phyloP scores from a whole-genome alignment of 2,888 invertebrate species.

The Orchestes rusci region DNA sequence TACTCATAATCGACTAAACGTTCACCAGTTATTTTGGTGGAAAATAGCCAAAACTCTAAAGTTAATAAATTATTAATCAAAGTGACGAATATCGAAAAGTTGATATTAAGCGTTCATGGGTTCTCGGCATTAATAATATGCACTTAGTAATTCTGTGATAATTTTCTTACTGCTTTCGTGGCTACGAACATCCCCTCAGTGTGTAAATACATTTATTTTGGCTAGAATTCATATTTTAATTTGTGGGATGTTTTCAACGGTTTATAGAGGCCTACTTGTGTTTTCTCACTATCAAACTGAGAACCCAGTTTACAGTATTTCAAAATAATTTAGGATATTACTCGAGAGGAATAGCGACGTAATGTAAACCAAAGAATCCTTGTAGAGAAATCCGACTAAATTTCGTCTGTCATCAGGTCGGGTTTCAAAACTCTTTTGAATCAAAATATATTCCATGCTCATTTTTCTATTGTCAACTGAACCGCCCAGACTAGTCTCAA shows the following conservation, averaged over 20 bases:
- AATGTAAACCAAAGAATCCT: background rate
- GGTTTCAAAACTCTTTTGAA: constrained; percentile 39
- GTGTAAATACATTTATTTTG: no score
- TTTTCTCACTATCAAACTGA: constrained; percentile 16
- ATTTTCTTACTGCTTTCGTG: no score
- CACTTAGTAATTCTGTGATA: no score
- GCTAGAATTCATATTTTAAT: no score
- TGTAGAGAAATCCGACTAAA: no score
- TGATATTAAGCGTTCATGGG: constrained; percentile 21
- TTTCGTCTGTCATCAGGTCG: no score
- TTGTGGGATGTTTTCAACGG: no score
- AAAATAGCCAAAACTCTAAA: constrained; percentile 13
- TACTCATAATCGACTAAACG: constrained; percentile 67
- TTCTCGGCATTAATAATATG: constrained; percentile 6
- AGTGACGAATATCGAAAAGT: constrained; percentile 29
- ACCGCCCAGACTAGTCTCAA: no score
- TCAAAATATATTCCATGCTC: constrained; percentile 41
- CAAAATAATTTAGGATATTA: background rate
- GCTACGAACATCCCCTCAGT: no score
- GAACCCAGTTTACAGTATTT: constrained; percentile 33
- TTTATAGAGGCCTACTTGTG: background rate
- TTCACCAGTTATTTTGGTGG: constrained; percentile 11
- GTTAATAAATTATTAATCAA: constrained; percentile 24
- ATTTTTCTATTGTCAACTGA: constrained; percentile 38
- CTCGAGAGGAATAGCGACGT: constrained; percentile 5